phyloP scores from a whole-genome alignment of 2,113 vertebrate genomes.

The Dolichotis patagonum region DNA sequence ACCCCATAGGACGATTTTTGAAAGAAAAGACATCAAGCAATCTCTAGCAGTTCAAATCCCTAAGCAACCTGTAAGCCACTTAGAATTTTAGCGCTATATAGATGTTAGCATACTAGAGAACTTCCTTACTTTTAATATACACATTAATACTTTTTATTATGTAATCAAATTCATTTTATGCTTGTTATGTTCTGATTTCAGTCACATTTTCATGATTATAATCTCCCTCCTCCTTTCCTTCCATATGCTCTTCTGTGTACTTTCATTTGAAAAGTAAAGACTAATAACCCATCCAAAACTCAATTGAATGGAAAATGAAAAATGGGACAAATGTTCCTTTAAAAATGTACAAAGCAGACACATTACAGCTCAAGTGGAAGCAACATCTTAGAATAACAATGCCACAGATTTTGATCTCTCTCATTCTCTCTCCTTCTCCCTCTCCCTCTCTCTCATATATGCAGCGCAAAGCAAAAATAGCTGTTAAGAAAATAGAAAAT shows the following conservation, averaged over 20 bases:
- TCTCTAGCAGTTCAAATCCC: conserved; percentile 6
- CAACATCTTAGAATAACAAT: conserved; percentile 28
- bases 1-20: not conserved
- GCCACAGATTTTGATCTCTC: not conserved
- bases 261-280: conserved; percentile 61
- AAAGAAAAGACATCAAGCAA: not conserved
- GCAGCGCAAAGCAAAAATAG: not conserved
- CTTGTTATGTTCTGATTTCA: conserved; percentile 47
- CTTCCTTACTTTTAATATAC: conserved; percentile 19
- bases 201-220: conserved; percentile 20
- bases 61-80: not conserved
- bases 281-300: conserved; percentile 55
- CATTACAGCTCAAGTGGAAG: not conserved
- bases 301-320: conserved; percentile 57
- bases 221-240: not conserved
- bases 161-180: not conserved
- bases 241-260: not conserved
- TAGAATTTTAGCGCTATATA: not conserved
- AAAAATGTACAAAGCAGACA: conserved; percentile 48
- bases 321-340: conserved; percentile 49
- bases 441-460: not conserved
- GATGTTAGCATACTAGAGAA: not conserved
- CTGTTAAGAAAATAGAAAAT: conserved; percentile 41
- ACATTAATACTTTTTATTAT: conserved; percentile 22
- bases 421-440: not conserved